Evolutionary conservation across 2,888 invertebrate genomes (phyloP).

Genomic region (Sericinus montela): DNA sequence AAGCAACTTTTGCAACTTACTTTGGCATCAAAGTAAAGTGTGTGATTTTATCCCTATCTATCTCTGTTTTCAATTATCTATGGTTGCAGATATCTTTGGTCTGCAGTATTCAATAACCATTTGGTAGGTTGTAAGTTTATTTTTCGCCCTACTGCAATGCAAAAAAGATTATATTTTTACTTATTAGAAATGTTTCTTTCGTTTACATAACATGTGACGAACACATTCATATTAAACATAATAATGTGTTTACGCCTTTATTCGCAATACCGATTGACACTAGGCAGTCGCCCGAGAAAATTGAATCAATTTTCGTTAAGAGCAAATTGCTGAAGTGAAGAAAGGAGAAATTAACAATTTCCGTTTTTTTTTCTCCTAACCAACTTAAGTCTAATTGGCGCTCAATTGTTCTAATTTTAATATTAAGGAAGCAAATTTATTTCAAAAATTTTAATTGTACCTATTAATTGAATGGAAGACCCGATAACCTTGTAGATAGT

Average conservation of each 20-base stretch:
- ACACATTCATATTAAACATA: not conserved
- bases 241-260: slow-evolving; percentile 7
- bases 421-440: too few species aligned
- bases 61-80: too few species aligned
- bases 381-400: slow-evolving; percentile 15
- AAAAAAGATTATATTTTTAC: too few species aligned
- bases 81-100: too few species aligned
- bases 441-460: too few species aligned
- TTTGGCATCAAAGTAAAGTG: too few species aligned
- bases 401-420: slow-evolving; percentile 11
- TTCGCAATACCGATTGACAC: slow-evolving; percentile 25
- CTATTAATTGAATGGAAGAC: not conserved
- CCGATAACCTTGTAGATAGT: not conserved
- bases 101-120: too few species aligned
- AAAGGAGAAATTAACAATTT: slow-evolving; percentile 40
- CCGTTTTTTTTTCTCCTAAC: slow-evolving; percentile 20
- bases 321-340: slow-evolving; percentile 41
- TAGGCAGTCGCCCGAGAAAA: slow-evolving; percentile 31
- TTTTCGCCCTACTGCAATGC: too few species aligned
- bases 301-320: slow-evolving; percentile 53
- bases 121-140: too few species aligned
- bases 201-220: not conserved
- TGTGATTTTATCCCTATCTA: too few species aligned
- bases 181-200: too few species aligned
- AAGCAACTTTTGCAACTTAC: too few species aligned